Evolutionary conservation across 1,140 invertebrate genomes (phyloP), one percentile per base, ranked within the genome.

Genomic region (Papilio aristodemus): DNA sequence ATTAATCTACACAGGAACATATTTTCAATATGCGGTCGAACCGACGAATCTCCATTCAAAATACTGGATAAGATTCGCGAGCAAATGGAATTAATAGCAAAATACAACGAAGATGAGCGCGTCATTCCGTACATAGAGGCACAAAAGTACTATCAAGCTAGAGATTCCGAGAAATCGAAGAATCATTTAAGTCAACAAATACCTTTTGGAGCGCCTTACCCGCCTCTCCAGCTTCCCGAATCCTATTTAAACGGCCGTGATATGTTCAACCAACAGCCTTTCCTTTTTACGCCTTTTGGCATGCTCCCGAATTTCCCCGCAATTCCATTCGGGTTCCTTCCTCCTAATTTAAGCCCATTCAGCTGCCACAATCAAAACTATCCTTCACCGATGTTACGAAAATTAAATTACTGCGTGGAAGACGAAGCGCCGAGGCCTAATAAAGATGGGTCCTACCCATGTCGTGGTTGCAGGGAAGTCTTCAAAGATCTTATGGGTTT

Each of bases 1-100:
- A 92, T 97, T 37, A 98, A 97, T 80, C 93, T 99, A 13, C 98
- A 99, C 81, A 93, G 96, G 67, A 98, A 98, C 86, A 92, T 98
- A 27, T 85, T 98, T 39, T 96, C 96, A 19, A 87, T 91, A 22
- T 84, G 87, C 14, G 63, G 83, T 9, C 81, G 81, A 74, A 74
- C 78, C 11, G 82, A 90, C 19, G 90, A 91, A 57, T 82, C 83
- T 39, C 77, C 82, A 0, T 71, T 79, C 27, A 83, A 83, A 32
- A 69, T 90, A n/a, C 68, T 92, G 41, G 91, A 90, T 19, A 90
- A 93, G 77, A 92, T 93, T 14, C 85, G 94, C 41, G 88, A 96
- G 38, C 95, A 96, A 90, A 94, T 94, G 71, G 96, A 97, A 73
- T 93, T 96, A 57, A 90, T 97, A 25, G 93, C 95, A 0, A 92